These are phyloP conservation scores for Drosophila tani DNA, from an alignment of 1,140 invertebrate species.

Conservation along the genomic window DNA sequence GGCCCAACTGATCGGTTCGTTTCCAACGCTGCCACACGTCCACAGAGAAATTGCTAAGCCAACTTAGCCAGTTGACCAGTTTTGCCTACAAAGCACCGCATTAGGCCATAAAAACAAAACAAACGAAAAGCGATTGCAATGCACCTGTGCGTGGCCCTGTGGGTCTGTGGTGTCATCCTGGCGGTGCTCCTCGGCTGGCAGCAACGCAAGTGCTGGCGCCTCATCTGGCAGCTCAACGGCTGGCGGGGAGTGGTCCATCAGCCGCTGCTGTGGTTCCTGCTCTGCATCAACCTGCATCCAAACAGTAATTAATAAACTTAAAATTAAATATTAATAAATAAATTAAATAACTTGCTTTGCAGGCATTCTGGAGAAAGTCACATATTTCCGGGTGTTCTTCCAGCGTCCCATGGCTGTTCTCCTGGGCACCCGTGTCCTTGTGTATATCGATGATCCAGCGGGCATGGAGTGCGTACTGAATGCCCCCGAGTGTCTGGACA, in stretches of 20 bases:
- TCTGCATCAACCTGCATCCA: slow-evolving; percentile 74
- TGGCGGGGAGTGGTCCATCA: slow-evolving; percentile 78
- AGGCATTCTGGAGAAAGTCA: slow-evolving; percentile 73
- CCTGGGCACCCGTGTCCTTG: slow-evolving; percentile 66
- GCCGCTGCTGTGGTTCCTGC: slow-evolving; percentile 72
- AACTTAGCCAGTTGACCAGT: slow-evolving; percentile 7
- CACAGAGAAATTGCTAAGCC: neutral
- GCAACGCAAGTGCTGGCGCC: slow-evolving; percentile 78
- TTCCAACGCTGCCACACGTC: slow-evolving; percentile 6
- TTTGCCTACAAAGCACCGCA: slow-evolving; percentile 67
- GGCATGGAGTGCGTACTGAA: slow-evolving; percentile 75
- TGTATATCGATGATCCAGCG: slow-evolving; percentile 77
- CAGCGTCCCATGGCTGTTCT: slow-evolving; percentile 66
- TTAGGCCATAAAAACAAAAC: slow-evolving; percentile 37
- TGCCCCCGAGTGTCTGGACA: slow-evolving; percentile 76
- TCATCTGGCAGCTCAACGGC: slow-evolving; percentile 81
- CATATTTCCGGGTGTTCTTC: slow-evolving; percentile 59
- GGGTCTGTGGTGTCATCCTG: slow-evolving; percentile 66
- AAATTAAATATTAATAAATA: too few species aligned
- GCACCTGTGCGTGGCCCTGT: slow-evolving; percentile 64
- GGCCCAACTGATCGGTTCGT: slow-evolving; percentile 31
- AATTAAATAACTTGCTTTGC: neutral
- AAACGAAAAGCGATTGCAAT: slow-evolving; percentile 18
- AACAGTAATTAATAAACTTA: slow-evolving; percentile 54
- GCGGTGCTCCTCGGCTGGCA: slow-evolving; percentile 65